Evolutionary conservation across 2,888 invertebrate genomes (phyloP).

Genomic region (Zeuzera pyrina): DNA sequence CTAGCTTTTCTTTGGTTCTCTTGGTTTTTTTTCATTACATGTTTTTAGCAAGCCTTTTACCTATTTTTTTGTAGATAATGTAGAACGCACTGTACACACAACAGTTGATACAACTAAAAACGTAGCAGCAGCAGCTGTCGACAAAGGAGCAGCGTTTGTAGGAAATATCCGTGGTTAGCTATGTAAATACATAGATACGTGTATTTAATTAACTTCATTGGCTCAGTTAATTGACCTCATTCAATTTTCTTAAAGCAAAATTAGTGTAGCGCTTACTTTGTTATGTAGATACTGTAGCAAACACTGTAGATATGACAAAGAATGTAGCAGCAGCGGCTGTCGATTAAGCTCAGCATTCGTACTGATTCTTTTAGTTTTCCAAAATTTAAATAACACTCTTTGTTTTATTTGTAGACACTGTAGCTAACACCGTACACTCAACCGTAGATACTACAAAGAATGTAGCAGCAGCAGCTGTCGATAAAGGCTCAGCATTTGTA

Average conservation of each 20-base stretch:
- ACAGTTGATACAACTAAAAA: slow-evolving; percentile 40
- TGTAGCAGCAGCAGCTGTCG: slow-evolving; percentile 29
- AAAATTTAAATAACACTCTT: too few relatives aligned
- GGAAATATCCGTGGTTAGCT: slow-evolving; percentile 44
- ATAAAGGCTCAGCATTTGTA: slow-evolving; percentile 27
- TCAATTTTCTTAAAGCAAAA: too few relatives aligned
- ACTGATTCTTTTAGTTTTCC: too few relatives aligned
- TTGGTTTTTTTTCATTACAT: background rate
- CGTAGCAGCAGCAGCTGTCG: slow-evolving; percentile 31
- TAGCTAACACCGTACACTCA: slow-evolving; percentile 25
- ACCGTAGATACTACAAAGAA: slow-evolving; percentile 39
- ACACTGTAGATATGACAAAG: slow-evolving; percentile 12
- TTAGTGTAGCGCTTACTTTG: too few relatives aligned
- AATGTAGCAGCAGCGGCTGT: slow-evolving; percentile 11
- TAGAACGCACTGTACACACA: slow-evolving; percentile 26
- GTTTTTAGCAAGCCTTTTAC: background rate
- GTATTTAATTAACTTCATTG: too few relatives aligned
- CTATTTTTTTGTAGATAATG: slow-evolving; percentile 35
- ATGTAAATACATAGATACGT: too few relatives aligned
- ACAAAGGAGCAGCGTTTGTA: slow-evolving; percentile 33
- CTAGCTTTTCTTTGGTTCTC: background rate
- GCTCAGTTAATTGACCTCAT: too few relatives aligned
- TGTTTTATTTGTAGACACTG: slow-evolving; percentile 35
- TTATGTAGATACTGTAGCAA: slow-evolving; percentile 12
- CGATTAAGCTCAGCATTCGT: too few relatives aligned